These are phyloP conservation scores for Heliconius aoede DNA, from an alignment of 2,888 invertebrate species.

Conservation along the genomic window DNA sequence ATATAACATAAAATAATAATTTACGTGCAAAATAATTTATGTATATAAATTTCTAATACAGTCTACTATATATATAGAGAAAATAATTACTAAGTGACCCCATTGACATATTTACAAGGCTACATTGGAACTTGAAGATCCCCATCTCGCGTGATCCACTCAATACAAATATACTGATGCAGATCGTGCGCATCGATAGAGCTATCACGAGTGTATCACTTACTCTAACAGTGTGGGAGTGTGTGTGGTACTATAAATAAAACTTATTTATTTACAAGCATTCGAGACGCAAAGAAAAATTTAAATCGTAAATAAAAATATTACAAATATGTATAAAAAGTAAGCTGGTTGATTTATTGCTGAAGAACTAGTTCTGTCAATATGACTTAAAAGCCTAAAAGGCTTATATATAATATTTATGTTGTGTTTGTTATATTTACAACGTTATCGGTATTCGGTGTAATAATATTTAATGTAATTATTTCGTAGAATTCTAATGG, in stretches of 20 bases:
- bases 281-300: conserved; percentile 22
- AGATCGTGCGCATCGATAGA: conserved; percentile 77
- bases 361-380: conserved; percentile 22
- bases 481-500: too few relatives aligned
- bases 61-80: too few relatives aligned
- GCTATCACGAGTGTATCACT: conserved; percentile 70
- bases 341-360: conserved; percentile 13
- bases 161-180: conserved; percentile 69
- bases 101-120: conserved; percentile 31
- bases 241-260: conserved; percentile 42
- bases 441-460: too few relatives aligned
- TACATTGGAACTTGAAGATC: conserved; percentile 39
- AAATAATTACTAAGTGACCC: neutral
- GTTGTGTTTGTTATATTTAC: too few relatives aligned
- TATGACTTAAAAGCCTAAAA: neutral
- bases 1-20: too few relatives aligned
- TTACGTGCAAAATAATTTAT: too few relatives aligned
- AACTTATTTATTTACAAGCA: conserved; percentile 41
- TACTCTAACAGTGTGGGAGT: conserved; percentile 69
- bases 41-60: too few relatives aligned
- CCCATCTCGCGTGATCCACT: conserved; percentile 54
- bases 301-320: conserved; percentile 24
- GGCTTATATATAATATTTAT: too few relatives aligned
- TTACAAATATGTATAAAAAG: conserved; percentile 22
- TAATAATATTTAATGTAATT: too few relatives aligned